These are phyloP conservation scores for Coreoperca whiteheadi DNA, from an alignment of 2,113 vertebrate genomes.

Conservation along the genomic window DNA sequence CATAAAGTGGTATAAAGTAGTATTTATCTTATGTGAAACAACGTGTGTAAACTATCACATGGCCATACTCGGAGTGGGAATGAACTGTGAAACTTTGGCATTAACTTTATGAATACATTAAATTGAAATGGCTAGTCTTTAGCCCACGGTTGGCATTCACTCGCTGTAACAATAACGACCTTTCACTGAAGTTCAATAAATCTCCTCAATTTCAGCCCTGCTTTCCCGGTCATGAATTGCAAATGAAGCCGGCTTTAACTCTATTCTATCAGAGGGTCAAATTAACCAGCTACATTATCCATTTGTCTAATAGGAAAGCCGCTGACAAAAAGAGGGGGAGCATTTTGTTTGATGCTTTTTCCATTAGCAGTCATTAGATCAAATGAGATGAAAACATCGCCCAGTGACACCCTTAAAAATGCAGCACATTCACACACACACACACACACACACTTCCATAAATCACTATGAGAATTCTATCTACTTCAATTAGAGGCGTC, in stretches of 20 bases:
- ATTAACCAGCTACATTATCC: conserved; percentile 74
- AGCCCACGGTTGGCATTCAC: conserved; percentile 53
- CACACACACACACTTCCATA: conserved; percentile 19
- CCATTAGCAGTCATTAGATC: conserved; percentile 82
- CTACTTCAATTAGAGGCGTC: conserved; percentile 61
- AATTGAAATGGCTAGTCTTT: conserved; percentile 56
- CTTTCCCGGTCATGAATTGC: conserved; percentile 79
- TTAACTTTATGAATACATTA: conserved; percentile 75
- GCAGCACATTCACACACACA: conserved; percentile 27
- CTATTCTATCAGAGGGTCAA: conserved; percentile 72
- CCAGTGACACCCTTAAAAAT: conserved; percentile 44
- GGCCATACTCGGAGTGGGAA: conserved; percentile 10
- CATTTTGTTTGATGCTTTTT: conserved; percentile 74
- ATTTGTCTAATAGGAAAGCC: conserved; percentile 70
- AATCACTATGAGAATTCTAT: conserved; percentile 50
- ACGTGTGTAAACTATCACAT: conserved; percentile 16
- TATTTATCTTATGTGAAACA: neutral
- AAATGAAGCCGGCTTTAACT: conserved; percentile 77
- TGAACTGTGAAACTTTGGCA: conserved; percentile 63
- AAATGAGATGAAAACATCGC: conserved; percentile 73
- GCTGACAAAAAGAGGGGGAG: conserved; percentile 53
- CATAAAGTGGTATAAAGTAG: neutral
- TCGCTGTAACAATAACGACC: conserved; percentile 54
- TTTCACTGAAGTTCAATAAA: conserved; percentile 71
- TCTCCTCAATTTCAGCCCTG: conserved; percentile 63